Percentiles rank a stretch among this genome's conserved stretches.
phyloP scores from a whole-genome alignment of 2,888 invertebrate species.

The Pyralis farinalis region DNA sequence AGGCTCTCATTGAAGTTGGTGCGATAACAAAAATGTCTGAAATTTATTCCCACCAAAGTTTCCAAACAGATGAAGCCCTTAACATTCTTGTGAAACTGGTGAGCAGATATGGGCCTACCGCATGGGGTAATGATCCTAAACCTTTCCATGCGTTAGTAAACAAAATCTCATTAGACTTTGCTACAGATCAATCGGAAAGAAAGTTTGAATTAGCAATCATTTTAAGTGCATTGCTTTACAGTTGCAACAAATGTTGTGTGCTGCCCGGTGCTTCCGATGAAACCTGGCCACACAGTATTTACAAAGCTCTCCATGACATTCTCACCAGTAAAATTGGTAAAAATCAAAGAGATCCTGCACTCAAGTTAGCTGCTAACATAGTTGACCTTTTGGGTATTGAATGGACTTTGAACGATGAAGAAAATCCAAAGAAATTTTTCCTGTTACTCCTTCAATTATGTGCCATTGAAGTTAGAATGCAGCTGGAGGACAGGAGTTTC shows the following conservation, averaged over 20 bases:
- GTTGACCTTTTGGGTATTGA: conserved; percentile 91
- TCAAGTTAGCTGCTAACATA: conserved; percentile 90
- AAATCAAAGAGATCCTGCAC: conserved; percentile 93
- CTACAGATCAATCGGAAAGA: conserved; percentile 92
- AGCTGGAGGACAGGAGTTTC: conserved; percentile 92
- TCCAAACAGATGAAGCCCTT: conserved; percentile 93
- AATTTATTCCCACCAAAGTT: conserved; percentile 93
- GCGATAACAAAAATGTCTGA: conserved; percentile 91
- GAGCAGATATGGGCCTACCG: conserved; percentile 84
- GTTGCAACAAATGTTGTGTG: conserved; percentile 85
- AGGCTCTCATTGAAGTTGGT: conserved; percentile 88
- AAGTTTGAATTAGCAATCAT: conserved; percentile 95
- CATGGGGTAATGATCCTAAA: conserved; percentile 90
- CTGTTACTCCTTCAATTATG: conserved; percentile 91
- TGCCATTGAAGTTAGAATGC: conserved; percentile 96
- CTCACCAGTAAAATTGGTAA: conserved; percentile 93
- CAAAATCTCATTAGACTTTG: conserved; percentile 92
- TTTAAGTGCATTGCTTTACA: conserved; percentile 86
- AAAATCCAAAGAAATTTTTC: conserved; percentile 91
- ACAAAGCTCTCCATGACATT: conserved; percentile 91
- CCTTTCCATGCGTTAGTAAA: conserved; percentile 91
- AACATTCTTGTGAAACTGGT: conserved; percentile 89
- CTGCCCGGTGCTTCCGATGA: conserved; percentile 84
- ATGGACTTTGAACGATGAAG: conserved; percentile 90
- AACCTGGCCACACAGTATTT: conserved; percentile 90